Percentiles rank a stretch among this genome's conserved stretches.
phyloP scores from a whole-genome alignment of 2,888 invertebrate species.

The Drosophila rubida region DNA sequence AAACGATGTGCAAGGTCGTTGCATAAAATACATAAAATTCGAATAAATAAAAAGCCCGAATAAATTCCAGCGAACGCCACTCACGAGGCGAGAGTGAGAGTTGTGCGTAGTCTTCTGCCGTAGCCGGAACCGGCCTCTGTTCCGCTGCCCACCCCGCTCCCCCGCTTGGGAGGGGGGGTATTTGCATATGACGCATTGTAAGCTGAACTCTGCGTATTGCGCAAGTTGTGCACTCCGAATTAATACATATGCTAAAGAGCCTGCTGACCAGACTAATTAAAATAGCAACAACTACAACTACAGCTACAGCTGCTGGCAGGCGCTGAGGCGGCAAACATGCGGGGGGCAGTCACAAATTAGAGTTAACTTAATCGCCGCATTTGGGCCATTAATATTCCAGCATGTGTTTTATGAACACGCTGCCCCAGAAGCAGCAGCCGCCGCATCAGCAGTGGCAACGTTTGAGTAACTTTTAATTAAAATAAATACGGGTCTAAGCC shows the following conservation, averaged over 20 bases:
- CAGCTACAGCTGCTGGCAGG: conserved; percentile 4
- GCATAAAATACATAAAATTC: conserved; percentile 78
- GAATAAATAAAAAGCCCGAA: conserved; percentile 67
- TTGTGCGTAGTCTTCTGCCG: conserved; percentile 3
- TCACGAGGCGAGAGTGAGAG: conserved; percentile 54
- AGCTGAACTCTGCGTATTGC: conserved; percentile 33
- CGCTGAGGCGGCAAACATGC: neutral
- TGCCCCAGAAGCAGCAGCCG: conserved; percentile 41
- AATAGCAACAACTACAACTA: conserved; percentile 26
- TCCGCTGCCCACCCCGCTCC: neutral
- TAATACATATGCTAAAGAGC: conserved; percentile 53
- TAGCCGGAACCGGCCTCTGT: conserved; percentile 46
- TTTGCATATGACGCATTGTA: conserved; percentile 54
- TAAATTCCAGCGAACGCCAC: conserved; percentile 48
- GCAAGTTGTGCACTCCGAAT: conserved; percentile 43
- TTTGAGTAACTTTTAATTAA: conserved; percentile 71
- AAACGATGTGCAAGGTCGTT: conserved; percentile 76
- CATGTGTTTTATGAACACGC: conserved; percentile 31
- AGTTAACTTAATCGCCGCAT: conserved; percentile 46
- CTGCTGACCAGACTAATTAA: conserved; percentile 48
- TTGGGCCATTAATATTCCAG: conserved; percentile 46
- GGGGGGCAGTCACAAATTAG: conserved; percentile 40
- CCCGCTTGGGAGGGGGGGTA: neutral
- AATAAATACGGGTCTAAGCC: conserved; percentile 18
- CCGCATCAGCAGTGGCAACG: conserved; percentile 6